Base-by-base conservation (phyloP, 2,113 vertebrate genomes). In the Indicator maculatus region DNA sequence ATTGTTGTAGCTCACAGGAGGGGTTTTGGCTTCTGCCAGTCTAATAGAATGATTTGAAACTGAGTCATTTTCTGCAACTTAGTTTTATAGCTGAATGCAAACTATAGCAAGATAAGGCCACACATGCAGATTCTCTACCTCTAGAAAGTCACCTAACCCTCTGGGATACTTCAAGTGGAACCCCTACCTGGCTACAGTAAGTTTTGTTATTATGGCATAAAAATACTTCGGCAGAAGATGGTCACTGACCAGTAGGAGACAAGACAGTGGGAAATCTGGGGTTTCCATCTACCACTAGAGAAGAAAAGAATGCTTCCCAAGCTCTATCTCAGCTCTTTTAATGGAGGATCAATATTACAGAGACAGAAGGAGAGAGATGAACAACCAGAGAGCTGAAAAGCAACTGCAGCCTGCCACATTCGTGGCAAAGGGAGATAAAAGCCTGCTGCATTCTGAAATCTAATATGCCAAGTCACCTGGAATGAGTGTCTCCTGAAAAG, bases 1-100 rank as follows among this genome's bases (percentile, higher is more conserved):
- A 55, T 88, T 93, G 89, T 96, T 93, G 93, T 79, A 96, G 85
- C 89, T 97, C 93, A 92, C 76, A 93, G 92, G 83, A 97, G 94
- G 78, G 89, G 86, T 96, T 96, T 93, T 44, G 28, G 90, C 83
- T 95, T 96, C 93, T 97, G 96, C 94, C 89, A 94, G 93, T 94
- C 96, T 94, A 91, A 96, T 86, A 93, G 81, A 92, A 97, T 94
- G 66, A 97, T 95, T 97, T 31, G 83, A 97, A 97, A 97, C 61
- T 72, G 92, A 98, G 97, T 97, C 93, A 96, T 95, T 98, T 98
- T 91, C 97, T 97, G 88, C 90, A 95, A 97, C 97, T 98, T 97
- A 96, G 95, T 97, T 94, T 97, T 94, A 96, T 93, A 97, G 89
- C 82, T 95, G 84, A 97, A 96, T 39, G 38, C 79, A 92, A 97